Evolutionary conservation across 2,113 vertebrate genomes (phyloP).

Genomic region (Entelurus aequoreus): DNA sequence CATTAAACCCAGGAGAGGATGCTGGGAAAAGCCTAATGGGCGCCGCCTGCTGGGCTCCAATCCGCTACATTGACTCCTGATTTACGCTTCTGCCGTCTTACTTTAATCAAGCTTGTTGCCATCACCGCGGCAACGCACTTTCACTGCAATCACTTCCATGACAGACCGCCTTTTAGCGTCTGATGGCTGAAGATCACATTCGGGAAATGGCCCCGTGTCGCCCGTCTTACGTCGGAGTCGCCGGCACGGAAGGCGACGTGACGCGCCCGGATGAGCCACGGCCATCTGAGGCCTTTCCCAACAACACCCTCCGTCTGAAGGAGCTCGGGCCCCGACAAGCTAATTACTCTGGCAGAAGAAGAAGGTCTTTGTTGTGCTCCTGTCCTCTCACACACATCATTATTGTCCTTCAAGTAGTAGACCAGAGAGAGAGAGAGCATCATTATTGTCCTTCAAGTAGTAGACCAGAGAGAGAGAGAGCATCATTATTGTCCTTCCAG

Average conservation of each 20-base stretch:
- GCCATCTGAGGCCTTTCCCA: conserved; percentile 55
- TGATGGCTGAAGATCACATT: conserved; percentile 73
- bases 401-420: too few relatives aligned
- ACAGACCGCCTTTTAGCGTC: conserved; percentile 71
- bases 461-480: too few relatives aligned
- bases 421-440: too few relatives aligned
- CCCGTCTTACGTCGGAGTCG: conserved; percentile 51
- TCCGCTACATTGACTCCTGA: conserved; percentile 57
- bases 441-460: too few relatives aligned
- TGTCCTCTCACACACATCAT: too few relatives aligned
- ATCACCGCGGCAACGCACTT: conserved; percentile 49
- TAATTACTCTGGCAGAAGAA: too few relatives aligned
- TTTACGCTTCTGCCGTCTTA: conserved; percentile 64
- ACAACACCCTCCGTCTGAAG: conserved; percentile 12
- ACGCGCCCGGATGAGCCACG: conserved; percentile 14
- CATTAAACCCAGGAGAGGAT: conserved; percentile 37
- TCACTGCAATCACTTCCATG: conserved; percentile 66
- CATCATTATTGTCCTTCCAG: too few relatives aligned
- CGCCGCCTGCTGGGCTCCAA: conserved; percentile 47
- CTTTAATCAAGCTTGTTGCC: conserved; percentile 68
- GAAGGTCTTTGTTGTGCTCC: too few relatives aligned
- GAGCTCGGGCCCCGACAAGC: background rate
- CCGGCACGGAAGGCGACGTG: conserved; percentile 41
- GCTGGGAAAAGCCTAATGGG: conserved; percentile 64
- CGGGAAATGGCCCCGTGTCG: conserved; percentile 58